These are phyloP conservation scores for Gonatopus flavifemur DNA, from an alignment of 1,140 invertebrate genomes.

Conservation along the genomic window DNA sequence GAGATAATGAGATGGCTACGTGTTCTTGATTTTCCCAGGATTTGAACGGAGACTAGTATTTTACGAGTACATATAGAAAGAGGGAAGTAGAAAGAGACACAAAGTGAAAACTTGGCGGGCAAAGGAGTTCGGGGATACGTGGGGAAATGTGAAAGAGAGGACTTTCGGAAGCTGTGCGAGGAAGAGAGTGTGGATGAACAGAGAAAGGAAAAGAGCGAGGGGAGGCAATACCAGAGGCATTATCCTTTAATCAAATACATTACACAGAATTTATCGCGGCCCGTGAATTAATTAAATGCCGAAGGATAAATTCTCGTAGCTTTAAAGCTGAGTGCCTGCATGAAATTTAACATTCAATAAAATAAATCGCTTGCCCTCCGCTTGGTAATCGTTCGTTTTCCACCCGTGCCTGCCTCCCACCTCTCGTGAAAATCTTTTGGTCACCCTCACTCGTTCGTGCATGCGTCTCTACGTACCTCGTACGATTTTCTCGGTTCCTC, in stretches of 20 bases:
- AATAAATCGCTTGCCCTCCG: constrained; percentile 40
- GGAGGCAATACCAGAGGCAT: constrained; percentile 46
- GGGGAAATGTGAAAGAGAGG: too few relatives aligned
- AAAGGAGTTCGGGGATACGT: too few relatives aligned
- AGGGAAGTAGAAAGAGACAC: neutral
- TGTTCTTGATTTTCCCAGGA: constrained; percentile 32
- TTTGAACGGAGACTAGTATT: constrained; percentile 4
- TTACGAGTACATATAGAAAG: neutral
- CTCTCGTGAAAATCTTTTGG: constrained; percentile 15
- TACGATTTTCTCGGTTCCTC: neutral
- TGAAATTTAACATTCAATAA: constrained; percentile 55
- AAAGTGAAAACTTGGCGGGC: too few relatives aligned
- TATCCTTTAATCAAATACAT: constrained; percentile 61
- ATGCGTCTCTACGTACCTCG: neutral
- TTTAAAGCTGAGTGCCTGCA: constrained; percentile 37
- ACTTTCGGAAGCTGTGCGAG: neutral
- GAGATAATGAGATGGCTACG: constrained; percentile 44
- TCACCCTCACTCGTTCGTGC: constrained; percentile 1
- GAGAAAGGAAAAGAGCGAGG: constrained; percentile 14
- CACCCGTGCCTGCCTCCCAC: neutral
- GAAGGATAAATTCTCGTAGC: constrained; percentile 55
- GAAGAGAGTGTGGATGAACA: constrained; percentile 3
- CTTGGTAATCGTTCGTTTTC: constrained; percentile 28
- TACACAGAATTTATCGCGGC: constrained; percentile 57
- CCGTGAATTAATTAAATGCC: constrained; percentile 59